Base-by-base conservation (phyloP, 2,113 vertebrate genomes). In the Rostratula benghalensis region DNA sequence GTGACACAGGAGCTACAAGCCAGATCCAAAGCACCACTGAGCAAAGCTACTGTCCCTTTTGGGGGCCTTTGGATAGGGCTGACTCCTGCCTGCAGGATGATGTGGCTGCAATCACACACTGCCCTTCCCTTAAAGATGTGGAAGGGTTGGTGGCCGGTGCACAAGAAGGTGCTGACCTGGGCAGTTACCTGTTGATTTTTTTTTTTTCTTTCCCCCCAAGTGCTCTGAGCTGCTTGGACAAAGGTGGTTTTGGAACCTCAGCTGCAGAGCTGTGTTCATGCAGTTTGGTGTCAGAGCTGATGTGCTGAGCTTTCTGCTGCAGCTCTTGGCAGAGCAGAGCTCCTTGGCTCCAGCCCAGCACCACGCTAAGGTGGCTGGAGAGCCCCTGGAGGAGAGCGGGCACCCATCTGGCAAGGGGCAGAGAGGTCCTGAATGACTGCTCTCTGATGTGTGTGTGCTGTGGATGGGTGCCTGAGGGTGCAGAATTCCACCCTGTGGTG, bases 91-190 rank as follows among this genome's bases (percentile, higher is more conserved):
- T 22, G 14, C 12, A 20, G 8, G n/a, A 15, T 2, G 14, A 18
- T 3, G 27, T 43, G 17, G 17, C 45, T 48, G 57, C 46, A 10
- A 1, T 50, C 3, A 0, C 4, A 2, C 2, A 0, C 10, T 11
- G 23, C 37, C 37, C 11, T 61, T 65, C 22, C 5, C 59, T 65
- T 18, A 9, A 17, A 37, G 65, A 25, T 8, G 13, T 64, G 48
- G 51, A 56, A 50, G 46, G 0, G 6, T 10, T 48, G 33, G 51
- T 53, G 67, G 31, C 15, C 30, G 18, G 65, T 3, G 22, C 71
- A 31, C 20, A 59, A 39, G 23, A 17, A 71, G 39, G n/a, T 31
- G n/a, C 10, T 53, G 7, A 24, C 30, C 28, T 41, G 43, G 71
- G 64, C 69, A n/a, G 17, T 8, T 56, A 11, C 10, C 2, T 39